A percentile compares a stretch with the other conserved stretches of the same genome.
Conservation (phyloP, 2,888 invertebrate species). For the Chymomyza procnemis region DNA sequence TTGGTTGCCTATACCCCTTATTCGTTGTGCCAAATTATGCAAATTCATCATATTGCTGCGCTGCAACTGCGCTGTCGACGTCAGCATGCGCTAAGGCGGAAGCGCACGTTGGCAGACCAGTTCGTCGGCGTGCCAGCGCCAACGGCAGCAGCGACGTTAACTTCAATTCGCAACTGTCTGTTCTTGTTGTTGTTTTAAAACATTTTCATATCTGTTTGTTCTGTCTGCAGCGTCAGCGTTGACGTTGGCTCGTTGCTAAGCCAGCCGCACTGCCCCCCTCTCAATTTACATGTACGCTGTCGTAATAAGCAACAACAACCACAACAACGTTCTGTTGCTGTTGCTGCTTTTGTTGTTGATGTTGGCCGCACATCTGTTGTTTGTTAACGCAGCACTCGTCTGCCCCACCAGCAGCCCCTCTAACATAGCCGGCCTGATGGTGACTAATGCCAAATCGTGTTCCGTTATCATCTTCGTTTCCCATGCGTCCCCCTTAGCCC, state of each 20-base stretch:
- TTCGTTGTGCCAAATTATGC: slow-evolving; percentile 53
- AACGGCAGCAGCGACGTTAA: neutral
- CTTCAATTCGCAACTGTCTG: neutral
- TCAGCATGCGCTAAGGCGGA: slow-evolving; percentile 53
- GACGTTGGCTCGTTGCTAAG: slow-evolving; percentile 34
- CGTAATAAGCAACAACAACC: slow-evolving; percentile 10
- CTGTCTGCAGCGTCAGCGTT: neutral
- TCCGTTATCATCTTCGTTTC: slow-evolving; percentile 67
- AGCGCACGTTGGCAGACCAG: slow-evolving; percentile 42
- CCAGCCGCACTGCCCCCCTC: slow-evolving; percentile 17
- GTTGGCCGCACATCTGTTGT: slow-evolving; percentile 44
- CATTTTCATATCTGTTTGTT: slow-evolving; percentile 6
- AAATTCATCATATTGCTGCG: slow-evolving; percentile 50
- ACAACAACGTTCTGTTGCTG: slow-evolving; percentile 12
- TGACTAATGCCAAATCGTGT: slow-evolving; percentile 64
- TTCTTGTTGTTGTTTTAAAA: slow-evolving; percentile 27
- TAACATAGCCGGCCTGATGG: slow-evolving; percentile 27
- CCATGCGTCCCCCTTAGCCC: slow-evolving; percentile 42
- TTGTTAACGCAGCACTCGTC: slow-evolving; percentile 37
- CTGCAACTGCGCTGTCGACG: slow-evolving; percentile 32
- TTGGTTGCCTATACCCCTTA: neutral
- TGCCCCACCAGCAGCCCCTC: neutral
- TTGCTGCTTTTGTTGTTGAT: slow-evolving; percentile 13
- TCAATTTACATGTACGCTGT: slow-evolving; percentile 37
- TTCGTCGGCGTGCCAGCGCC: slow-evolving; percentile 27